Evolutionary conservation across 2,113 vertebrate species (phyloP).

Genomic region (Pagrus major): DNA sequence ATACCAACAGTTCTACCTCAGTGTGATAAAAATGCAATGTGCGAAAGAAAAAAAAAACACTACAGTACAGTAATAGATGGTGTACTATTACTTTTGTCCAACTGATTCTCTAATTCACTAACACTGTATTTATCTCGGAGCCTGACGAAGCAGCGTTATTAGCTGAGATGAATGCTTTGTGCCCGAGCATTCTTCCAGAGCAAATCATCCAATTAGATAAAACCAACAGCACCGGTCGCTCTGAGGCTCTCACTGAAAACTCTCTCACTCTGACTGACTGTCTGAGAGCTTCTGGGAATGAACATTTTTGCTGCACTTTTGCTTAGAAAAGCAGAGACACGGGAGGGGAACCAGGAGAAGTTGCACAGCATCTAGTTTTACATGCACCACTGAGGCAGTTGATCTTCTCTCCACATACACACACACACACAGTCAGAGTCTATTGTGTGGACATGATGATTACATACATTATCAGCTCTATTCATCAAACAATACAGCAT

Average conservation of each 20-base stretch:
- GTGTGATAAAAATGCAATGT: neutral
- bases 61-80: neutral
- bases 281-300: neutral
- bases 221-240: slow-evolving; percentile 28
- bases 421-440: neutral
- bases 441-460: neutral
- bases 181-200: slow-evolving; percentile 22
- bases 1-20: neutral
- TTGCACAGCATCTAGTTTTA: neutral
- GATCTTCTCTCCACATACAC: neutral
- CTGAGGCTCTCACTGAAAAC: slow-evolving; percentile 15
- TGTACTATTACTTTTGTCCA: neutral
- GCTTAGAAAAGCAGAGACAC: neutral
- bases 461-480: neutral
- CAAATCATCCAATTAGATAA: slow-evolving; percentile 48
- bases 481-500: neutral
- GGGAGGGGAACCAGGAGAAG: neutral
- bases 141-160: slow-evolving; percentile 23
- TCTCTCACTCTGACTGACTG: neutral
- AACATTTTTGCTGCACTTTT: neutral
- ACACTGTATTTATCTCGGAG: neutral
- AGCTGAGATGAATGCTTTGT: slow-evolving; percentile 34
- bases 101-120: neutral
- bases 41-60: neutral
- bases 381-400: neutral